Evolutionary conservation across 2,888 invertebrate genomes (phyloP), one percentile per base, ranked within the genome.

Genomic region (Marasmarcha lunaedactyla): DNA sequence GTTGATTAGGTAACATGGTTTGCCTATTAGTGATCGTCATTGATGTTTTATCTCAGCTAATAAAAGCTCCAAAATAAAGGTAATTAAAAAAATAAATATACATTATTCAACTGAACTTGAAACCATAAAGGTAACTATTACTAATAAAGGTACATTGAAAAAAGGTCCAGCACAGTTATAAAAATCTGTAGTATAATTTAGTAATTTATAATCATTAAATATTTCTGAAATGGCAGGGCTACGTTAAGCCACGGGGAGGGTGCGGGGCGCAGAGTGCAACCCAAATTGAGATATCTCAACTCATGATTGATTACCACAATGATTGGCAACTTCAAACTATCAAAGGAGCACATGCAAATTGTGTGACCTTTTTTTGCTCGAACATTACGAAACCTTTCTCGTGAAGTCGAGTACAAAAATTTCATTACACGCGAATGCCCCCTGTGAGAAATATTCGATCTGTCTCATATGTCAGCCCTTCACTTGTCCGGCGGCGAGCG

Each of bases 201-300:
- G 60, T 69, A 69, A 78, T 79, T 74, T 73, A 72, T 77, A 71
- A 78, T 71, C 71, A 74, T 79, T 73, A 77, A 54, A 66, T 69
- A 71, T 67, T 71, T 70, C 59, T 60, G 63, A 55, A 51, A 54
- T 50, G 59, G 54, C 59, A 60, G 59, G 45, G 46, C 42, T 55
- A 43, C 45, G 36, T 45, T 33, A 41, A 42, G 44, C 46, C 43
- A 49, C 46, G 44, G 40, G 42, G 33, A 35, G 42, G 43, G 40
- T 42, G 45, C 47, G 40, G 72, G 73, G 76, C 71, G 70, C 46
- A 39, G 72, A 73, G 76, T 71, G 70, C 69, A 63, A 61, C 48
- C 54, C 52, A 64, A 70, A 83, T 83, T 79, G 72, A 81, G 78
- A 66, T 63, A 73, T 79, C 72, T 67, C 70, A 64, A 58, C 69